These are phyloP conservation scores for Dilophus febrilis DNA, from an alignment of 2,888 invertebrate species.

Conservation along the genomic window DNA sequence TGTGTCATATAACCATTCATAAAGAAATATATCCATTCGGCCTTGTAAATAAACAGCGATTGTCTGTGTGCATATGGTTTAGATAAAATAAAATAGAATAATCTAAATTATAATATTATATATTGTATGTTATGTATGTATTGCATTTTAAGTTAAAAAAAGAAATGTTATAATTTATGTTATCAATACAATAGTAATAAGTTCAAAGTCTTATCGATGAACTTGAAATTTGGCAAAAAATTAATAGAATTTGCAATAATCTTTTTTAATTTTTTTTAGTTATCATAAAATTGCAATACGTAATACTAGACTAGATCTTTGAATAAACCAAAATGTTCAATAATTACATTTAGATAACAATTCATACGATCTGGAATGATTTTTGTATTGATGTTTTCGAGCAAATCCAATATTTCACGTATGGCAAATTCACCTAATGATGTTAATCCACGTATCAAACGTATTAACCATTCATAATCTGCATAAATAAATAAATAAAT, in stretches of 20 bases:
- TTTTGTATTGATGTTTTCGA: constrained; percentile 20
- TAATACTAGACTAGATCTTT: not conserved
- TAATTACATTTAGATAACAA: constrained; percentile 21
- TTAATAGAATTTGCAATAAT: too few species aligned
- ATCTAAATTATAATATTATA: not conserved
- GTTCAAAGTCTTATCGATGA: too few species aligned
- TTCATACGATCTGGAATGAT: constrained; percentile 20
- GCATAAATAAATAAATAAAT: constrained; percentile 1
- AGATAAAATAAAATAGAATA: not conserved
- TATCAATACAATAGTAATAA: too few species aligned
- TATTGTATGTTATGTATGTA: not conserved
- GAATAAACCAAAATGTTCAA: too few species aligned
- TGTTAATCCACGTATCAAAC: constrained; percentile 22
- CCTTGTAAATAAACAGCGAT: constrained; percentile 22
- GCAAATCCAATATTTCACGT: constrained; percentile 25
- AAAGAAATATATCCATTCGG: constrained; percentile 24
- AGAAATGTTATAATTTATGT: too few species aligned
- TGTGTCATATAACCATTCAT: constrained; percentile 26
- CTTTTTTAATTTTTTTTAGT: not conserved
- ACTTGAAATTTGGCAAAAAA: too few species aligned
- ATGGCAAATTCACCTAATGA: constrained; percentile 27
- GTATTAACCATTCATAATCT: constrained; percentile 26
- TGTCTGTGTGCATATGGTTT: constrained; percentile 11
- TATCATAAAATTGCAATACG: not conserved
- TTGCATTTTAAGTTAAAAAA: not conserved